phyloP scores from a whole-genome alignment of 2,797 vertebrate genomes.

The Melanotaenia pygmaea region DNA sequence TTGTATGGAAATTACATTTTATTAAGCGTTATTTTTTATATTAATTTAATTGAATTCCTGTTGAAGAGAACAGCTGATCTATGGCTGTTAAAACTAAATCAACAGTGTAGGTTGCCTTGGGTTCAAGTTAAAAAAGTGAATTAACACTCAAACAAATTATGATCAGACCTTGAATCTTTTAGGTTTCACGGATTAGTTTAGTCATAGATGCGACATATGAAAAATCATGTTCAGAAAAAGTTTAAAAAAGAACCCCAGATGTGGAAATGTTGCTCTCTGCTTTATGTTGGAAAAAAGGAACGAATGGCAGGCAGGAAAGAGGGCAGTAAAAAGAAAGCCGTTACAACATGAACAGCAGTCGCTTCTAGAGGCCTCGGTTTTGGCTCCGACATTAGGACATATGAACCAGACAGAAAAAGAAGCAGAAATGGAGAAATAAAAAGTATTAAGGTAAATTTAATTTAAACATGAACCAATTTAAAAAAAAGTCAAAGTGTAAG shows the following conservation, averaged over 20 bases:
- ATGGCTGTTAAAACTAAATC: slow-evolving; percentile 4
- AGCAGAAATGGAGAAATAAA: slow-evolving; percentile 2
- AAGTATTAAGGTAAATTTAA: slow-evolving; percentile 8
- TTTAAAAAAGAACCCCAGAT: slow-evolving; percentile 40
- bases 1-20: slow-evolving; percentile 21
- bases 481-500: slow-evolving; percentile 10
- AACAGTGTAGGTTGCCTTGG: slow-evolving; percentile 4
- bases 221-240: slow-evolving; percentile 41
- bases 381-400: slow-evolving; percentile 18
- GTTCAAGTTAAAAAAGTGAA: slow-evolving; percentile 29
- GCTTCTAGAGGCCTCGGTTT: slow-evolving; percentile 54
- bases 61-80: slow-evolving; percentile 7
- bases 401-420: slow-evolving; percentile 3
- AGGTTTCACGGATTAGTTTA: slow-evolving; percentile 22
- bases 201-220: slow-evolving; percentile 31
- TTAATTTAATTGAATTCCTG: background rate
- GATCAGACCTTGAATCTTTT: slow-evolving; percentile 32
- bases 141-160: slow-evolving; percentile 25
- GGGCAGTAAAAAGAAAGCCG: slow-evolving; percentile 65
- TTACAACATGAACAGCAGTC: slow-evolving; percentile 58
- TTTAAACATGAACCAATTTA: background rate
- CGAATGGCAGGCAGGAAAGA: slow-evolving; percentile 48
- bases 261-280: slow-evolving; percentile 36
- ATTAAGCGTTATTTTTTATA: slow-evolving; percentile 12
- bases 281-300: slow-evolving; percentile 47